Percentiles rank a stretch among this genome's conserved stretches.
Conservation (phyloP, 2,113 vertebrate species). For the Crotalus helleri region DNA sequence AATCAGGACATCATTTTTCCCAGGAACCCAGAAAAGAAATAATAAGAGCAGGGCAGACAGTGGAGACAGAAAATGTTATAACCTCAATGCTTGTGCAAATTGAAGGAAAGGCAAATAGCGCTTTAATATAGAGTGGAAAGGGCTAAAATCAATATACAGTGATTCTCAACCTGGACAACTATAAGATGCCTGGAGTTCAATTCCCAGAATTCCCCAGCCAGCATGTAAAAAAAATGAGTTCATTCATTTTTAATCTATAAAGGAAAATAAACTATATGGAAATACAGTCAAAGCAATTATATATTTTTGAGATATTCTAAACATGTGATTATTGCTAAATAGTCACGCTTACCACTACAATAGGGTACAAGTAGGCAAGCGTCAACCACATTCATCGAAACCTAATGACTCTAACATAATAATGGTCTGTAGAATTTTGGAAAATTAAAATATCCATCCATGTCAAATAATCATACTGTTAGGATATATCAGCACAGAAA, state of each 20-base stretch:
- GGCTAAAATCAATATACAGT: background rate
- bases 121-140: background rate
- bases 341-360: background rate
- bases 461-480: background rate
- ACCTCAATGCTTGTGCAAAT: background rate
- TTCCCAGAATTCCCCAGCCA: background rate
- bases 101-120: background rate
- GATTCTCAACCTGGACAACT: background rate
- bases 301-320: background rate
- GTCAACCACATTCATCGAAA: background rate
- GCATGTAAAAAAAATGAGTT: background rate
- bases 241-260: background rate
- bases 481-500: background rate
- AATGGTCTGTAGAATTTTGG: background rate
- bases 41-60: background rate
- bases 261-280: background rate
- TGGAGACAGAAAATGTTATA: background rate
- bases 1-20: background rate
- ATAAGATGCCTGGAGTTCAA: background rate
- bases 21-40: background rate
- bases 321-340: background rate
- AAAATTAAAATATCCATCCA: background rate
- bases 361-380: background rate
- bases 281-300: background rate
- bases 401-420: background rate